Percentiles rank a stretch among this genome's conserved stretches.
phyloP scores from a whole-genome alignment of 2,888 invertebrate genomes.

The Limnephilus lunatus region DNA sequence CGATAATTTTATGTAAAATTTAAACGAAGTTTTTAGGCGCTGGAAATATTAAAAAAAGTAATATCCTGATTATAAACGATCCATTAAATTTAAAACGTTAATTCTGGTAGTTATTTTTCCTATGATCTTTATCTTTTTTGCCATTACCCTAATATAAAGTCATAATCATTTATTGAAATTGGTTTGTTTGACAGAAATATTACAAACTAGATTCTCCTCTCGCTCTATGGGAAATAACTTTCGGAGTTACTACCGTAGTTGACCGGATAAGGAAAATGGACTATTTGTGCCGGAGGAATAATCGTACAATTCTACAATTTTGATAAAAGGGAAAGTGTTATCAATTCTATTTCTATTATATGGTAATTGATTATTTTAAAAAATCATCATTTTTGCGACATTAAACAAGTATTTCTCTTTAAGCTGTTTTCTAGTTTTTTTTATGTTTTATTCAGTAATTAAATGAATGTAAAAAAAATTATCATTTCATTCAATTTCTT shows the following conservation, averaged over 20 bases:
- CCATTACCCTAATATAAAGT: background rate
- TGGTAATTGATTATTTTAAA: background rate
- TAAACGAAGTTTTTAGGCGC: background rate
- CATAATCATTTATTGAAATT: slow-evolving; percentile 13
- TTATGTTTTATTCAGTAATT: no score
- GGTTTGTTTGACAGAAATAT: slow-evolving; percentile 35
- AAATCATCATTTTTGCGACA: no score
- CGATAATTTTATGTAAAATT: background rate
- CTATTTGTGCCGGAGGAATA: background rate
- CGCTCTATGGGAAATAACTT: slow-evolving; percentile 13
- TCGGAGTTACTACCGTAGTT: slow-evolving; percentile 9
- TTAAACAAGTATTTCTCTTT: no score
- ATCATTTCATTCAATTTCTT: no score
- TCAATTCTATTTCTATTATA: no score
- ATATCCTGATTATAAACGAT: background rate
- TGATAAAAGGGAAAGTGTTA: background rate
- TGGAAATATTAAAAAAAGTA: background rate
- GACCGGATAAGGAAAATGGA: slow-evolving; percentile 18
- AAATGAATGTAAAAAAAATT: no score
- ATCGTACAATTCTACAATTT: background rate
- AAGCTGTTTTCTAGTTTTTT: no score
- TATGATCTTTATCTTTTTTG: background rate
- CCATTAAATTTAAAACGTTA: background rate
- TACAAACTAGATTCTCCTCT: background rate
- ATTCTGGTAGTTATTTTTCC: background rate